Base-by-base conservation (phyloP, 1,140 invertebrate genomes). In the Piezodorus guildinii region DNA sequence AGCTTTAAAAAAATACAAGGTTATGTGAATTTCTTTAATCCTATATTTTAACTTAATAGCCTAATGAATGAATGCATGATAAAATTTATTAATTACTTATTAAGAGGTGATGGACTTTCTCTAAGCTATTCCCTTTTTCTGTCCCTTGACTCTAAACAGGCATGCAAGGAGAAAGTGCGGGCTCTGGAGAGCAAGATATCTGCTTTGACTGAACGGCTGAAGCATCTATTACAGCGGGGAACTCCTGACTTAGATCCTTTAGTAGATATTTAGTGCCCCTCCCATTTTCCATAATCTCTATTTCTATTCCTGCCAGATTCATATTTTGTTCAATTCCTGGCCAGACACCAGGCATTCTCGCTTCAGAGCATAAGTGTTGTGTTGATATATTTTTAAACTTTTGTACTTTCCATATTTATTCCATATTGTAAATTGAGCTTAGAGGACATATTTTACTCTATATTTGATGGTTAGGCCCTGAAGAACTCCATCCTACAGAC, bases 151-250 rank as follows among this genome's bases (percentile, higher is more conserved):
- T 65, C 59, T 60, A 65, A 75, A 67, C 79, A 93, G 90, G 84
- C 82, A 72, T 90, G 81, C 81, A 85, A 85, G 74, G 90, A 94
- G 76, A 83, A 81, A 77, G 85, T 91, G 68, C 88, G 87, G 75
- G 83, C 82, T 69, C 81, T 93, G 71, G 89, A 93, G 76, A 88
- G 83, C 80, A 92, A 91, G 81, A 88, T 94, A 70, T 82, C 85
- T 70, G 85, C 88, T 75, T 85, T 88, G 68, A 85, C 85, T 73
- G 90, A 94, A 77, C 85, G 90, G 71, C 87, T 91, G 70, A 93
- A 92, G 77, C 77, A 91, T 64, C 78, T 94, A 71, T 79, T 87
- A 73, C 87, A 91, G 76, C 85, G 88, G 72, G 90, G 89, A 74
- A 62, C 61, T 27, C 61, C 61, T 51, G 88, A 90, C 74, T 79